These are phyloP conservation scores for Cosmia pyralina DNA, from an alignment of 2,888 invertebrate species.

Conservation along the genomic window DNA sequence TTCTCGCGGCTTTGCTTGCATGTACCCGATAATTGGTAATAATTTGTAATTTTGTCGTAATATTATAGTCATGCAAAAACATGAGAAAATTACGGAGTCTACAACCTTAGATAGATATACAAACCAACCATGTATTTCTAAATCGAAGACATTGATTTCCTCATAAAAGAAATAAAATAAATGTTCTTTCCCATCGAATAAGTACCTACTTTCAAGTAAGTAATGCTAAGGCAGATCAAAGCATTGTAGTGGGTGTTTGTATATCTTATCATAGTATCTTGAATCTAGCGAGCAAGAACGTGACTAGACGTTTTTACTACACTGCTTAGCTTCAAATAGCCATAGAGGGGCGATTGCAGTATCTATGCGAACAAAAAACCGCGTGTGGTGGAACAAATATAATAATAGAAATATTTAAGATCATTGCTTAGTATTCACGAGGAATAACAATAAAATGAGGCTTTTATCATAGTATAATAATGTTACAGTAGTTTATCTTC, in stretches of 20 bases:
- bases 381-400: background rate
- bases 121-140: background rate
- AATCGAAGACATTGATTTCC: constrained; percentile 12
- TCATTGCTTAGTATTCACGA: constrained; percentile 21
- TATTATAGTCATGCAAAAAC: background rate
- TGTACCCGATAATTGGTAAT: too few species aligned
- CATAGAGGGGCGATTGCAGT: constrained; percentile 24
- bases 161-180: constrained; percentile 20
- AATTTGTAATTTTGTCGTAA: background rate
- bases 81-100: background rate
- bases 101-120: background rate
- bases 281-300: constrained; percentile 44
- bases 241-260: constrained; percentile 41
- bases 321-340: constrained; percentile 36
- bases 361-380: constrained; percentile 14
- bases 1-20: too few species aligned
- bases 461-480: background rate
- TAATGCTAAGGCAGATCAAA: constrained; percentile 24
- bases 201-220: constrained; percentile 40
- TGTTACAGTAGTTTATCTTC: too few species aligned
- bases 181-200: constrained; percentile 25
- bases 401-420: constrained; percentile 15
- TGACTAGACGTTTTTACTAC: constrained; percentile 50
- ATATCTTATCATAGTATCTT: constrained; percentile 52
- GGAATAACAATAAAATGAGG: constrained; percentile 8